Evolutionary conservation across 2,797 vertebrate genomes (phyloP).

Genomic region (Nannoperca obscura): DNA sequence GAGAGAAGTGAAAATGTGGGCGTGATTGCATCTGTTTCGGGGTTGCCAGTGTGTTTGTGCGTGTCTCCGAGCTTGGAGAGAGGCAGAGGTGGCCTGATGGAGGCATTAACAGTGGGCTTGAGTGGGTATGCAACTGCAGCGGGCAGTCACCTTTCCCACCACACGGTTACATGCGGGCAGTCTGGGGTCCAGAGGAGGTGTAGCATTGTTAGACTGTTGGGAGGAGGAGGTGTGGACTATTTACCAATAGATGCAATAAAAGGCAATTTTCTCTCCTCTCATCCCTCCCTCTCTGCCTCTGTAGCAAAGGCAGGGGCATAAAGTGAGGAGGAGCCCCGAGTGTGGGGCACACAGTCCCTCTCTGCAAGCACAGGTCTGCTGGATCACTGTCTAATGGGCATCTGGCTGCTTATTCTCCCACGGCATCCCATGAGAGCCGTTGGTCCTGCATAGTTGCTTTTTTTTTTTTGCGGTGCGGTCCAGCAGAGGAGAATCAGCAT

Average conservation of each 20-base stretch:
- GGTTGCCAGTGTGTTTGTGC: constrained; percentile 37
- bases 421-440: constrained; percentile 58
- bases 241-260: constrained; percentile 79
- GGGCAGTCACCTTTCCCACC: constrained; percentile 46
- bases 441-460: constrained; percentile 58
- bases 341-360: constrained; percentile 48
- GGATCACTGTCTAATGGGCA: constrained; percentile 63
- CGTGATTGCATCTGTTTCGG: constrained; percentile 31
- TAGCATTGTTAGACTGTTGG: constrained; percentile 45
- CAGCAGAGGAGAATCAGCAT: constrained; percentile 42
- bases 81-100: constrained; percentile 40
- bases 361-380: constrained; percentile 52
- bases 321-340: constrained; percentile 58
- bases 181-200: constrained; percentile 47
- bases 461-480: constrained; percentile 64
- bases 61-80: constrained; percentile 16
- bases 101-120: constrained; percentile 43
- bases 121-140: constrained; percentile 51
- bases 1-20: constrained; percentile 15
- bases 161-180: constrained; percentile 16
- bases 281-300: constrained; percentile 57
- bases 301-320: constrained; percentile 48
- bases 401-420: constrained; percentile 68
- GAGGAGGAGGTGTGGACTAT: constrained; percentile 37
- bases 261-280: constrained; percentile 38